Percentiles rank a stretch among this genome's conserved stretches.
Evolutionary conservation across 2,797 vertebrate genomes (phyloP).

Genomic region (Gymnothorax javanicus): DNA sequence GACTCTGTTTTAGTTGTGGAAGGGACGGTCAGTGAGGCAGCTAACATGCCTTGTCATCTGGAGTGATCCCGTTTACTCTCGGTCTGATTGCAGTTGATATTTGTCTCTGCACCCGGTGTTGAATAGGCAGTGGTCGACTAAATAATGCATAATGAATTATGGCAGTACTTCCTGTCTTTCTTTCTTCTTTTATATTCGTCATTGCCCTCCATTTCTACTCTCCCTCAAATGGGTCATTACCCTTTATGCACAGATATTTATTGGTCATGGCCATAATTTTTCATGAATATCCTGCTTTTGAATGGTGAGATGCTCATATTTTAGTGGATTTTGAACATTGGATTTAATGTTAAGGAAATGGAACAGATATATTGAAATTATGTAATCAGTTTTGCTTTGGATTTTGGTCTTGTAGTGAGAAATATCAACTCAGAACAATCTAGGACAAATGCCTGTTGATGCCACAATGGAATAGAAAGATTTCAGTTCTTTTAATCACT

Average conservation of each 20-base stretch:
- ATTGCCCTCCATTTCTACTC: no score
- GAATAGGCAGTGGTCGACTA: background rate
- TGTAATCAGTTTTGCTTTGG: background rate
- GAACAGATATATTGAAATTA: background rate
- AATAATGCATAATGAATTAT: slow-evolving; percentile 16
- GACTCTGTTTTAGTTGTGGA: slow-evolving; percentile 58
- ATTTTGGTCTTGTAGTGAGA: slow-evolving; percentile 15
- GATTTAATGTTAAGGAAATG: background rate
- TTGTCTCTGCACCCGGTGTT: slow-evolving; percentile 37
- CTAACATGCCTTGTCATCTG: background rate
- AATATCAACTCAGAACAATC: slow-evolving; percentile 23
- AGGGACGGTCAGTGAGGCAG: background rate
- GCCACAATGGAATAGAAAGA: background rate
- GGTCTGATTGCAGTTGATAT: slow-evolving; percentile 29
- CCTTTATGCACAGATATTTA: background rate
- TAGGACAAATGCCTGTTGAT: background rate
- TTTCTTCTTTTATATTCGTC: no score
- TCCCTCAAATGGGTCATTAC: background rate
- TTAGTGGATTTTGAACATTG: slow-evolving; percentile 1
- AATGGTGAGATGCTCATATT: background rate
- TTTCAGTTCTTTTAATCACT: background rate
- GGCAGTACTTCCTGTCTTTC: background rate
- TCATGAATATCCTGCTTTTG: background rate
- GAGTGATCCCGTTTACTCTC: slow-evolving; percentile 20
- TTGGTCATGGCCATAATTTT: background rate